Base-by-base conservation (phyloP, 2,113 vertebrate species). In the Aphelocoma coerulescens region DNA sequence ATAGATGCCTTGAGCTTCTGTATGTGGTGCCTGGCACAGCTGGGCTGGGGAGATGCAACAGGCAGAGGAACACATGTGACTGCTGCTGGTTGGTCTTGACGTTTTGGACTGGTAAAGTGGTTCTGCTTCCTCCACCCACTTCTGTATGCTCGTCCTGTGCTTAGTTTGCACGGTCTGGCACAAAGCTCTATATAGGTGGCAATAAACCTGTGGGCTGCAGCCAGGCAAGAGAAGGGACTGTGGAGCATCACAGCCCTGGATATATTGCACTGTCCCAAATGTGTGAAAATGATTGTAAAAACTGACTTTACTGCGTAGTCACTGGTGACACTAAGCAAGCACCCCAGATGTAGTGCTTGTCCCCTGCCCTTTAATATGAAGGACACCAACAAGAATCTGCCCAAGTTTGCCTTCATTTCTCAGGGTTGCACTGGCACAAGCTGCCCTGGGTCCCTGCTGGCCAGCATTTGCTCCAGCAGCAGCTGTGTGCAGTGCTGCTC, bases 121-220 rank as follows among this genome's bases (percentile, higher is more conserved):
- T 10, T 39, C 61, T 71, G 11, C 27, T 33, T 72, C 32, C 33
- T 78, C 28, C 17, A 72, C 22, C 7, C 1, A 0, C 19, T 79
- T 23, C 32, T 58, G 8, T 26, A 46, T 62, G 13, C 49, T 78
- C 59, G 28, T 51, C 43, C 55, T 62, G 14, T 66, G 43, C 43
- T 81, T 22, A 28, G 39, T 48, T 63, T 49, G n/a, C 44, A 8
- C 5, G n/a, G 23, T 32, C 18, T 82, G 91, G 13, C 59, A 73
- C 41, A 62, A 71, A 81, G 32, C 7, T 55, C 7, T 15, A 0
- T 11, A 3, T 0, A 30, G 24, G 5, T 68, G 14, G 49, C 33
- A 49, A 39, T 1, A 58, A 12, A 39, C 0, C 15, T 49, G 6
- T 2, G 39, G 23, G 55, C 35, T 93, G 49, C 81, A 89, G 49